Conservation (phyloP, 2,888 invertebrate genomes). For the Agrochola macilenta region DNA sequence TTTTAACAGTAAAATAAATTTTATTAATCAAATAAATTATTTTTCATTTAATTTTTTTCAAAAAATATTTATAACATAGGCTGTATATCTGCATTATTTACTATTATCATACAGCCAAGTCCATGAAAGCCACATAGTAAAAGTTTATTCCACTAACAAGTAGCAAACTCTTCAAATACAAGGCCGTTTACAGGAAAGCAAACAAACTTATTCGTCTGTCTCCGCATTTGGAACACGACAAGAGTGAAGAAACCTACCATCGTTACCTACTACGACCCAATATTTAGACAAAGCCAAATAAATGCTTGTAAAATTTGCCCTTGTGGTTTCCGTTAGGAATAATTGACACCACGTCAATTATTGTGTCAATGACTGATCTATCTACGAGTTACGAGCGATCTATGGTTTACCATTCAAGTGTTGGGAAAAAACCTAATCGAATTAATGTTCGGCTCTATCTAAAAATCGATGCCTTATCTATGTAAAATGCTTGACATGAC, state of each 20-base stretch:
- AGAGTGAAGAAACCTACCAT: slow-evolving; percentile 4
- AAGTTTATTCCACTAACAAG: background rate
- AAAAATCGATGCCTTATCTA: slow-evolving; percentile 39
- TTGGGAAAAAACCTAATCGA: slow-evolving; percentile 41
- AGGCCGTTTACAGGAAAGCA: slow-evolving; percentile 24
- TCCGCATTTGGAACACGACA: slow-evolving; percentile 6
- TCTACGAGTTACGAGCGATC: slow-evolving; percentile 2
- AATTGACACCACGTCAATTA: background rate
- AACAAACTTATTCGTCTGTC: slow-evolving; percentile 8
- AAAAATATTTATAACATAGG: background rate
- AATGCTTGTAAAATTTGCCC: slow-evolving; percentile 29
- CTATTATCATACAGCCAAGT: background rate
- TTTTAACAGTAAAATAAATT: slow-evolving; percentile 30
- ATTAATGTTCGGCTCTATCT: slow-evolving; percentile 21
- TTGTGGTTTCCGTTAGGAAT: slow-evolving; percentile 12
- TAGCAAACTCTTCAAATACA: slow-evolving; percentile 8
- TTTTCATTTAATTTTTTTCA: background rate
- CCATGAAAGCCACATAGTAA: background rate
- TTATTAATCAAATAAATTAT: background rate
- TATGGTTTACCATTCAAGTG: slow-evolving; percentile 24
- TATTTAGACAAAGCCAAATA: slow-evolving; percentile 39
- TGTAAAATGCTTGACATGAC: background rate
- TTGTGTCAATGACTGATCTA: background rate
- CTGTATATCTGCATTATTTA: background rate
- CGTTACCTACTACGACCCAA: background rate